Percentiles rank a stretch among this genome's conserved stretches.
Conservation (phyloP, 2,113 vertebrate genomes). For the Pachycephala philippinensis region DNA sequence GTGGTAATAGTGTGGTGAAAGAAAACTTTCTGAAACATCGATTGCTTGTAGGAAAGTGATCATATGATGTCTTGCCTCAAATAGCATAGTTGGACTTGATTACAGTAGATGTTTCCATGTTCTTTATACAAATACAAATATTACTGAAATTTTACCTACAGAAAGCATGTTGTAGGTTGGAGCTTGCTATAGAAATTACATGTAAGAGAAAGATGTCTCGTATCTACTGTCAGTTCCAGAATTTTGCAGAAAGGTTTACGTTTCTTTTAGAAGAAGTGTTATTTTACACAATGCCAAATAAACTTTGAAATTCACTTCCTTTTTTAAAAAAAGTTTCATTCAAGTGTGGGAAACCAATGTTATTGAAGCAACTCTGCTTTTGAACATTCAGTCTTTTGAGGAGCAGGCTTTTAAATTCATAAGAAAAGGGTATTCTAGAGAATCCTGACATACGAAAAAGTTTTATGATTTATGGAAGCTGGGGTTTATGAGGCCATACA, state of each 20-base stretch:
- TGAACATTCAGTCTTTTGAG: not conserved
- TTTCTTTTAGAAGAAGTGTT: not conserved
- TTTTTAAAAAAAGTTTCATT: not conserved
- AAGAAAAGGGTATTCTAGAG: not conserved
- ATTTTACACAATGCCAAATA: not conserved
- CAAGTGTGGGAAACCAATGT: not conserved
- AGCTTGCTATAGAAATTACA: not conserved
- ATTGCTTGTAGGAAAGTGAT: not conserved
- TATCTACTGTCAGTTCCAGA: not conserved
- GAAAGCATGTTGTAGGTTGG: not conserved
- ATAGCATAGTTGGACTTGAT: not conserved
- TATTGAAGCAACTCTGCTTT: not conserved
- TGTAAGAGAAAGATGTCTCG: not conserved
- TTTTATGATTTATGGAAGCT: not conserved
- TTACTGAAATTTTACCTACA: not conserved
- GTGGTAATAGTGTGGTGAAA: not conserved
- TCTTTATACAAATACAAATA: not conserved
- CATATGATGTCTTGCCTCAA: not conserved
- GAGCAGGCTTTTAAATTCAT: not conserved
- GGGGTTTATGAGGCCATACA: conserved; percentile 26
- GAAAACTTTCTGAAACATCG: not conserved
- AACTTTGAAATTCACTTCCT: not conserved
- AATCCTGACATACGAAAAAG: not conserved
- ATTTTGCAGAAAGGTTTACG: not conserved
- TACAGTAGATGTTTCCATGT: not conserved